phyloP scores from a whole-genome alignment of 2,797 vertebrate species.

The Stomatorhinus walkeri region DNA sequence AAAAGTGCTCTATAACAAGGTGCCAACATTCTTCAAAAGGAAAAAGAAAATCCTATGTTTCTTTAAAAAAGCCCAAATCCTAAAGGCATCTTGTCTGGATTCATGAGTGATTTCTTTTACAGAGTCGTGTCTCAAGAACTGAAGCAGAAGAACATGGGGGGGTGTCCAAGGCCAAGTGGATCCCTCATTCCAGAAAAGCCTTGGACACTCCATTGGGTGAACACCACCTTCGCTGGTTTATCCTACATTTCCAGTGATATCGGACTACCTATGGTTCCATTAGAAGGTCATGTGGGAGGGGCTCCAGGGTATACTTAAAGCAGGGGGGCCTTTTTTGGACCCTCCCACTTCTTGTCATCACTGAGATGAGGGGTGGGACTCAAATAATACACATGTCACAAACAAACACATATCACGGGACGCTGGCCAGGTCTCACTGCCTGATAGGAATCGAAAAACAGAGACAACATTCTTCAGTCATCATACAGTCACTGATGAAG shows the following conservation, averaged over 20 bases:
- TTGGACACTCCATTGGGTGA: background rate
- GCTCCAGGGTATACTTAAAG: background rate
- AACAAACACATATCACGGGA: background rate
- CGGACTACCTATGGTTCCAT: slow-evolving; percentile 10
- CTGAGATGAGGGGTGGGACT: background rate
- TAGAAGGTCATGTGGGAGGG: background rate
- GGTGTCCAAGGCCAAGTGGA: background rate
- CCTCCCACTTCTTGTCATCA: background rate
- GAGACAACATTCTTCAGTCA: background rate
- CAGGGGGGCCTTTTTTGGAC: background rate
- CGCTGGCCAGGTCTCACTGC: background rate
- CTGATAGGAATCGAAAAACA: background rate
- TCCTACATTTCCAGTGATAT: slow-evolving; percentile 8
- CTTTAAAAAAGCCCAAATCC: slow-evolving; percentile 4
- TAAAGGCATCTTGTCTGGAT: slow-evolving; percentile 28
- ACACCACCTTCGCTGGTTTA: background rate
- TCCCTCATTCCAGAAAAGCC: background rate
- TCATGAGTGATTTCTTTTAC: slow-evolving; percentile 24
- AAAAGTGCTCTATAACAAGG: slow-evolving; percentile 66
- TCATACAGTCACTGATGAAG: background rate
- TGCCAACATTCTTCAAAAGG: slow-evolving; percentile 45
- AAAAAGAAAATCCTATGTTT: slow-evolving; percentile 16
- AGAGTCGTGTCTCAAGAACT: slow-evolving; percentile 20
- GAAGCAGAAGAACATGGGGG: slow-evolving; percentile 13
- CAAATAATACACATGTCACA: background rate